Conservation (phyloP, 2,113 vertebrate species). For the Verasper variegatus region DNA sequence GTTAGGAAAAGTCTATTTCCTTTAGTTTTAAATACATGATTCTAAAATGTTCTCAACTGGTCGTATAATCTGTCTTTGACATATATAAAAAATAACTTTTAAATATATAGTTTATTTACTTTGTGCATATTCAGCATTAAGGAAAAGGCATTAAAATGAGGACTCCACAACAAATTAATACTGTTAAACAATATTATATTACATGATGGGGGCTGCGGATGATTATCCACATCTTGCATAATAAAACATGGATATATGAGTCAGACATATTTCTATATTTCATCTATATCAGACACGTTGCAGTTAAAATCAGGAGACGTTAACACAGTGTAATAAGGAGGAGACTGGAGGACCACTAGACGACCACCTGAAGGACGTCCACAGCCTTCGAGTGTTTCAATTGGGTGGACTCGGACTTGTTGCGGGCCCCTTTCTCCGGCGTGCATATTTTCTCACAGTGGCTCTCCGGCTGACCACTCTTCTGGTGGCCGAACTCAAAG, state of each 20-base stretch:
- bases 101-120: slow-evolving; percentile 8
- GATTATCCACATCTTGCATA: slow-evolving; percentile 13
- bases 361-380: slow-evolving; percentile 54
- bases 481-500: slow-evolving; percentile 91
- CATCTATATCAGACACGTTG: not conserved
- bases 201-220: not conserved
- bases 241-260: not conserved
- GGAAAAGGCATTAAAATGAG: not conserved
- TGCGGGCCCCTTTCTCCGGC: slow-evolving; percentile 35
- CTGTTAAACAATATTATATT: not conserved
- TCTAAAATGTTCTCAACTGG: not conserved
- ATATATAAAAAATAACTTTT: slow-evolving; percentile 3
- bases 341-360: not conserved
- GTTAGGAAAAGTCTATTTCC: slow-evolving; percentile 3
- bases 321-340: not conserved
- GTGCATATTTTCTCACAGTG: slow-evolving; percentile 23
- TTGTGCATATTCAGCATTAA: slow-evolving; percentile 1
- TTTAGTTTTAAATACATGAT: not conserved
- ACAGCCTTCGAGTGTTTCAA: slow-evolving; percentile 22
- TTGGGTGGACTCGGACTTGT: slow-evolving; percentile 41
- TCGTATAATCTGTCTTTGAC: not conserved
- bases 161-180: not conserved
- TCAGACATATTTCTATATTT: not conserved
- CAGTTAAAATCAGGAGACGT: not conserved
- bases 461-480: slow-evolving; percentile 78